A percentile compares a stretch with the other conserved stretches of the same genome.
phyloP scores from a whole-genome alignment of 2,888 invertebrate genomes.

The Drosophila meridionalis region DNA sequence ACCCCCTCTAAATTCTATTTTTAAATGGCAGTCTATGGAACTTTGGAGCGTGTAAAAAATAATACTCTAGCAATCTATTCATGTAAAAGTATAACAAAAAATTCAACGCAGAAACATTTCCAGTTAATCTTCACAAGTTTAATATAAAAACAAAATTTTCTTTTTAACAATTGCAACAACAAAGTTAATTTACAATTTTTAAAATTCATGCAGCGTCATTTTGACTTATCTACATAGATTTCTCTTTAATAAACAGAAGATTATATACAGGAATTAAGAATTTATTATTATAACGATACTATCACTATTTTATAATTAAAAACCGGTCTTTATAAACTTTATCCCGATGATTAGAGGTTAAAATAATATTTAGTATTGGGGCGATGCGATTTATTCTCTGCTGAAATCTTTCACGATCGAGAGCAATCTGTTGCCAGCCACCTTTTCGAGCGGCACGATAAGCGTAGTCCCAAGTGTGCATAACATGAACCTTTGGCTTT shows the following conservation, averaged over 20 bases:
- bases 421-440: constrained; percentile 87
- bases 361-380: constrained; percentile 71
- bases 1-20: background rate
- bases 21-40: background rate
- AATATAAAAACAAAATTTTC: constrained; percentile 9
- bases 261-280: constrained; percentile 52
- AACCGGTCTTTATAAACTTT: constrained; percentile 81
- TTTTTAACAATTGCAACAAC: constrained; percentile 21
- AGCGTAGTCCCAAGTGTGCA: constrained; percentile 88
- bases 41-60: background rate
- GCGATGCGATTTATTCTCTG: constrained; percentile 76
- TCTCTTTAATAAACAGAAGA: constrained; percentile 5
- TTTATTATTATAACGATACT: constrained; percentile 47
- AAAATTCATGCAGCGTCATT: constrained; percentile 10
- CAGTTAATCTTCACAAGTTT: constrained; percentile 11
- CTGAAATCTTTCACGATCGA: constrained; percentile 85
- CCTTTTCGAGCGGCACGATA: constrained; percentile 87
- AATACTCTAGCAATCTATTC: background rate
- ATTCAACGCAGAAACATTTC: background rate
- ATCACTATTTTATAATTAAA: constrained; percentile 59
- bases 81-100: background rate
- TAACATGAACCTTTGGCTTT: constrained; percentile 87
- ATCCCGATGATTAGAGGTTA: constrained; percentile 80
- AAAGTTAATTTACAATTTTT: constrained; percentile 3
- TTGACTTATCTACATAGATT: constrained; percentile 16